Evolutionary conservation across 2,797 vertebrate species (phyloP), one percentile per base, ranked within the genome.

Genomic region (Pangasius larnaudii): DNA sequence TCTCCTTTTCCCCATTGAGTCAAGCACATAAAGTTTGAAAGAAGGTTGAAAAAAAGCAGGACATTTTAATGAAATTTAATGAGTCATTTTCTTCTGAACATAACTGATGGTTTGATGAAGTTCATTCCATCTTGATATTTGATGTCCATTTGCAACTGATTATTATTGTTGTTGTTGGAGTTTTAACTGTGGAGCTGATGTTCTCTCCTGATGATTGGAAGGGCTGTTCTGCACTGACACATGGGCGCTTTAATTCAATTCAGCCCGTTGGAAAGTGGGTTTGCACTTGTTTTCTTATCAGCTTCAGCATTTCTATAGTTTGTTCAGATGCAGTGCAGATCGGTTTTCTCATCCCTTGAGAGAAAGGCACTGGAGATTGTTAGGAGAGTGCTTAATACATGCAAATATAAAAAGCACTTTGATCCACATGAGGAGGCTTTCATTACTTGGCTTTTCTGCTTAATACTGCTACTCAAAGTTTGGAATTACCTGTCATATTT

Each of bases 251-350:
- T 84, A 46, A 81, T 82, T 90, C 59, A 79, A 85, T 91, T 87
- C 79, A 82, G 74, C 80, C n/a, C 13, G 39, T 56, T 86, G 86
- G 80, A 72, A 86, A n/a, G 67, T 67, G 82, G 46, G 63, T 83
- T 87, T 87, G 67, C 46, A 33, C 74, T 89, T 89, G 61, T 87
- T 81, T 89, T 85, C 61, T 42, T 46, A 77, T 75, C 59, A 79
- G 56, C 77, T 85, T 77, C 84, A 63, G 59, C 59, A 61, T 84
- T 67, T 84, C 33, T 84, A 51, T 16, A 69, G 42, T 84, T 84
- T 67, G 42, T 51, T 69, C 39, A 84, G 24, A 77, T 33, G 42
- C 71, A 61, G 42, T 22, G 0, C 2, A 5, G 39, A 63, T 86
- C 49, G 18, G 27, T 51, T 78, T 56, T 6, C 22, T 86, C 51